phyloP scores from a whole-genome alignment of 2,113 vertebrate genomes.

The Psophia crepitans region DNA sequence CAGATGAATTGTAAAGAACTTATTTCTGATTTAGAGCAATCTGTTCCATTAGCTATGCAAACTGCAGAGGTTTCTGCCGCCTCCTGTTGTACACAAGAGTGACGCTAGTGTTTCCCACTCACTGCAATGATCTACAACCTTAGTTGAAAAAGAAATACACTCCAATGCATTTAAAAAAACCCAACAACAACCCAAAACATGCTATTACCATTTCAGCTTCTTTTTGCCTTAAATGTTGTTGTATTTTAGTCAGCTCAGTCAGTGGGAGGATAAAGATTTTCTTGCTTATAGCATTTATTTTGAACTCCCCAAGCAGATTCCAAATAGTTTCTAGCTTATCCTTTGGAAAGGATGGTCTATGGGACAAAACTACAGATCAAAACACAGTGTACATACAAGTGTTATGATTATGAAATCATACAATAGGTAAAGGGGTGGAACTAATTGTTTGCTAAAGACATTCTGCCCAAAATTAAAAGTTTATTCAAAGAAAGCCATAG shows the following conservation, averaged over 20 bases:
- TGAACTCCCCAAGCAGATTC: background rate
- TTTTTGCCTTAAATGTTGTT: background rate
- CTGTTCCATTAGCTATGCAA: background rate
- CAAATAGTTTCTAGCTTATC: background rate
- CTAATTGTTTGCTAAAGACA: background rate
- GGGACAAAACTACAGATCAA: background rate
- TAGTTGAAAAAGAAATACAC: background rate
- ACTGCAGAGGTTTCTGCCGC: background rate
- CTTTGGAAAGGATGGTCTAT: background rate
- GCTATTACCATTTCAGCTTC: background rate
- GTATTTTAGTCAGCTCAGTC: background rate
- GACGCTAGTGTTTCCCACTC: background rate
- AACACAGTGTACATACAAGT: background rate
- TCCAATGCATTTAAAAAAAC: background rate
- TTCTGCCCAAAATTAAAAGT: background rate
- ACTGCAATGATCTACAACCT: background rate
- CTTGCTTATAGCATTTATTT: background rate
- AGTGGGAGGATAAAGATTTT: background rate
- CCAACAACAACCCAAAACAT: background rate
- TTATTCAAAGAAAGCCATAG: background rate
- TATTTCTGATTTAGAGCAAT: background rate
- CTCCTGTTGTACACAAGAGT: background rate
- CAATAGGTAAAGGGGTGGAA: background rate
- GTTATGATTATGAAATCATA: background rate
- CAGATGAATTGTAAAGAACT: background rate